A percentile compares a stretch with the other conserved stretches of the same genome.
These are phyloP conservation scores for Ochropleura plecta DNA, from an alignment of 2,888 invertebrate species.

Conservation along the genomic window DNA sequence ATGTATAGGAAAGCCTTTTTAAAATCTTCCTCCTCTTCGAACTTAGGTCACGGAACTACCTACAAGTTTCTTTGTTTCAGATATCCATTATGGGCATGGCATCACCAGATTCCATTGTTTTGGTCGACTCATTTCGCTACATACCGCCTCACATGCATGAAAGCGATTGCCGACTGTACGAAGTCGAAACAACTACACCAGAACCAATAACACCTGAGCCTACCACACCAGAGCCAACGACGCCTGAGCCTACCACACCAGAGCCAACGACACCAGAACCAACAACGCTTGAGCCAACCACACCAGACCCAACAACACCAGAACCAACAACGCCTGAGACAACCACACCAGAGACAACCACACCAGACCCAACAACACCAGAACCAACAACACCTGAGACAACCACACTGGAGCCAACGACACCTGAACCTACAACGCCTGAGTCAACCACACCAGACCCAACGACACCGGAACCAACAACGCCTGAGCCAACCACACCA, in stretches of 20 bases:
- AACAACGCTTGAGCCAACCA: background rate
- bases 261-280: background rate
- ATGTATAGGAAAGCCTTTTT: too few species aligned
- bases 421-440: background rate
- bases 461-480: background rate
- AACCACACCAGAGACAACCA: background rate
- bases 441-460: background rate
- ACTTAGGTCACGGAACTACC: background rate
- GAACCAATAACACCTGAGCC: background rate
- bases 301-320: background rate
- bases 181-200: constrained; percentile 29
- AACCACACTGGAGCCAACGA: background rate
- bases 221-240: background rate
- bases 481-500: background rate
- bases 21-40: background rate
- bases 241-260: background rate
- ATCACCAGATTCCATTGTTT: constrained; percentile 62
- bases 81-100: constrained; percentile 73
- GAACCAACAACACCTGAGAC: background rate
- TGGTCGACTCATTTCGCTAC: constrained; percentile 79
- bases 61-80: constrained; percentile 69
- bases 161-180: constrained; percentile 71
- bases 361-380: background rate
- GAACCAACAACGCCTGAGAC: background rate
- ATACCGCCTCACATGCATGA: constrained; percentile 66